Conservation (phyloP, 2,888 invertebrate genomes). For the Cyclophora albipunctata region DNA sequence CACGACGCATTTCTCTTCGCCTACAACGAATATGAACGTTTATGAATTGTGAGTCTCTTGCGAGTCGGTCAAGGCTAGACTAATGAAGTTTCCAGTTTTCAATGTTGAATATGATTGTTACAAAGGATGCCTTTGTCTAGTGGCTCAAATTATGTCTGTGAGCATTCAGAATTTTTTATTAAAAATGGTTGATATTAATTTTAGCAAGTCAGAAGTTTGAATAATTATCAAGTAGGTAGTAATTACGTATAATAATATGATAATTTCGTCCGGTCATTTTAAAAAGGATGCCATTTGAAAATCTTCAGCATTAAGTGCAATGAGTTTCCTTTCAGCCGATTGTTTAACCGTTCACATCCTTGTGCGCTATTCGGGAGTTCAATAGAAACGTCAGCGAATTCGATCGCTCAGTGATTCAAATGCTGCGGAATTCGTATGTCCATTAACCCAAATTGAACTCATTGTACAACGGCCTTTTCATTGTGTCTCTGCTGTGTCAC, state of each 20-base stretch:
- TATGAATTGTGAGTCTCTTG: not conserved
- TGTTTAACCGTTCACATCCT: not conserved
- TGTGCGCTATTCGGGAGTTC: not conserved
- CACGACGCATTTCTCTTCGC: not conserved
- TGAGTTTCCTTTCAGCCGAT: not conserved
- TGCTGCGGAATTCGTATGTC: constrained; percentile 38
- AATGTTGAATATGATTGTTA: constrained; percentile 24
- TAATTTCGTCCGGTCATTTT: not conserved
- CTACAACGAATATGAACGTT: not conserved
- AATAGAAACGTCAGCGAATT: not conserved
- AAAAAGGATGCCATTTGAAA: too few relatives aligned
- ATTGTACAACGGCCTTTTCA: constrained; percentile 45
- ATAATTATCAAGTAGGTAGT: too few relatives aligned
- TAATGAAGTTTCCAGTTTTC: constrained; percentile 39
- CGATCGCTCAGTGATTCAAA: constrained; percentile 15
- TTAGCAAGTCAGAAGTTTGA: too few relatives aligned
- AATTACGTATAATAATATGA: too few relatives aligned
- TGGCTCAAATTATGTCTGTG: not conserved
- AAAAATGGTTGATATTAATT: too few relatives aligned
- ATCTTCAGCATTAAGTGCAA: too few relatives aligned
- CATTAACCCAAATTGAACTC: constrained; percentile 57
- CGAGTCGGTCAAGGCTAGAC: constrained; percentile 37
- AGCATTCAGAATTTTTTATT: too few relatives aligned
- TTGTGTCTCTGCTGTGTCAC: constrained; percentile 40
- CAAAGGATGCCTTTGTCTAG: constrained; percentile 34